A percentile compares a stretch with the other conserved stretches of the same genome.
phyloP scores from a whole-genome alignment of 2,797 vertebrate genomes.

The Anguilla marmorata region DNA sequence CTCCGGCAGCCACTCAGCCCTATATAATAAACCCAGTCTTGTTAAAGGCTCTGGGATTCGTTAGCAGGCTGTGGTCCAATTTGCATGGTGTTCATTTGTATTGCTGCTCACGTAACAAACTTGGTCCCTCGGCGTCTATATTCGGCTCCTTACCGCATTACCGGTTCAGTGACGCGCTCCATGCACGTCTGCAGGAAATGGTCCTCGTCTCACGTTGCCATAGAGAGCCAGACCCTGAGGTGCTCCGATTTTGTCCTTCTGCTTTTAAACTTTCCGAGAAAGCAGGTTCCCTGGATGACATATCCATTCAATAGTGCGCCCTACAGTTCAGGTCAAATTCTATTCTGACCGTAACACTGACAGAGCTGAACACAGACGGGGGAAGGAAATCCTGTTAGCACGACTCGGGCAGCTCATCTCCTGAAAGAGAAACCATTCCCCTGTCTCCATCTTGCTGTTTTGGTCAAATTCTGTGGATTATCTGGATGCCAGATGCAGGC shows the following conservation, averaged over 20 bases:
- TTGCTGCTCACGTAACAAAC: slow-evolving; percentile 47
- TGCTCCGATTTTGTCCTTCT: slow-evolving; percentile 28
- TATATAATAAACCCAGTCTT: slow-evolving; percentile 46
- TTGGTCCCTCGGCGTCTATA: slow-evolving; percentile 24
- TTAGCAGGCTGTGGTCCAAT: slow-evolving; percentile 58
- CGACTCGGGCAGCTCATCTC: background rate
- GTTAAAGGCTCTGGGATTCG: slow-evolving; percentile 50
- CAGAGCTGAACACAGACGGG: background rate
- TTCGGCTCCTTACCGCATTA: slow-evolving; percentile 41
- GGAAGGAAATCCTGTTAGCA: background rate
- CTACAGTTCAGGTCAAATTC: background rate
- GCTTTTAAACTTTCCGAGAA: slow-evolving; percentile 1
- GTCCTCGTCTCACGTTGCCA: slow-evolving; percentile 52
- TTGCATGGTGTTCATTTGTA: slow-evolving; percentile 53
- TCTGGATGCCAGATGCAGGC: background rate
- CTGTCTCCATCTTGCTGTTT: background rate
- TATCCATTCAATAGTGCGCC: background rate
- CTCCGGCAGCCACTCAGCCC: slow-evolving; percentile 33
- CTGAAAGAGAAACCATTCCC: background rate
- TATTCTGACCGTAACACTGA: background rate
- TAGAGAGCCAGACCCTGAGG: slow-evolving; percentile 41
- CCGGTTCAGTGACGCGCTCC: slow-evolving; percentile 43
- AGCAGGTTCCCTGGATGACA: background rate
- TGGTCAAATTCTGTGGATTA: background rate
- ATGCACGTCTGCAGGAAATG: slow-evolving; percentile 6